Evolutionary conservation across 2,888 invertebrate species (phyloP), one percentile per base, ranked within the genome.

Genomic region (Hololepta plana): DNA sequence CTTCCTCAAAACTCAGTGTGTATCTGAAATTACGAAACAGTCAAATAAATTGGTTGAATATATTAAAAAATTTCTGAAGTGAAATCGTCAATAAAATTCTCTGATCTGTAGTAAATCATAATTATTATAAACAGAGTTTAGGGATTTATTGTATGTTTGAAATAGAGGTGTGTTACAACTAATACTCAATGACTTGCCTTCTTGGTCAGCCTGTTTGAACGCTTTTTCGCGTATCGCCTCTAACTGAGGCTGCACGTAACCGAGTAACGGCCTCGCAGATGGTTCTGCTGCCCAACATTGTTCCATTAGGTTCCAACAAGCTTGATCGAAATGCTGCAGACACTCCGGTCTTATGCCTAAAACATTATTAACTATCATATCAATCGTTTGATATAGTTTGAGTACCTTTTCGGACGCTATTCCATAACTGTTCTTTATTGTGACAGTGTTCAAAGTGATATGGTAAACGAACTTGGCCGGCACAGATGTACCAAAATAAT

Each of bases 401-500:
- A 5, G 44, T 44, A 82, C 85, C 85, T 72, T 70, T 70, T 43
- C 70, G 70, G 1, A 87, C 87, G 47, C 71, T 75, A 30, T 61
- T 76, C 84, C 84, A 87, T 0, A 87, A 56, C 43, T 82, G 80
- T 46, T 87, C 85, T 44, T 85, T 85, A 41, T 75, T 84, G 42
- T 72, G 72, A 48, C 81, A 85, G 36, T 72, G 68, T 46, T 85
- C 84, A 48, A 84, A 87, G 4, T 72, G 70, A 22, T 65, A 64
- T 1, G 87, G 87, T 30, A 87, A 59, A 36, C 65, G 65, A 1
- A 82, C 73, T 44, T 75, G 72, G 0, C 84, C 84, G 1, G 85
- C 77, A 49, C 85, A 87, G 28, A 85, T 65, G 42, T 85, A 87
- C 87, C 87, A 87, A 53, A 87, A 84, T 20, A 87, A 56, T 32